phyloP scores from a whole-genome alignment of 2,888 invertebrate species.

The Hedya salicella region DNA sequence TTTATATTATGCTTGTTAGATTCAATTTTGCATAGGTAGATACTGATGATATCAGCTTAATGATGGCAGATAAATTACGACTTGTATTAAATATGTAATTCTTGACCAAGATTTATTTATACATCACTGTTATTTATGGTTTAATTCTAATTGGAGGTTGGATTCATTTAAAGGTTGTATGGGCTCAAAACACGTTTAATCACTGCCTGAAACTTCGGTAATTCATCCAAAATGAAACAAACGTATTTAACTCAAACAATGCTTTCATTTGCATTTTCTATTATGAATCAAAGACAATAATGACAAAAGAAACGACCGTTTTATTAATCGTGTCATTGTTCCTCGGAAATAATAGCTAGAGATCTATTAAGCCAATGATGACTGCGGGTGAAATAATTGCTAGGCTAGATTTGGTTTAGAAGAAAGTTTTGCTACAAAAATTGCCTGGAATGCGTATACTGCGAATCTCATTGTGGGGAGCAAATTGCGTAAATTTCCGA shows the following conservation, averaged over 20 bases:
- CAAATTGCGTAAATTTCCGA: not conserved
- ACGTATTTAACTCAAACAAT: constrained; percentile 48
- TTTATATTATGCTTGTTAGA: no score
- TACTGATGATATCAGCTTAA: no score
- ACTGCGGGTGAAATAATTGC: constrained; percentile 1
- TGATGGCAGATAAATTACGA: no score
- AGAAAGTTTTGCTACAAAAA: not conserved
- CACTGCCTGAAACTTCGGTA: constrained; percentile 41
- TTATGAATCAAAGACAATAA: constrained; percentile 54
- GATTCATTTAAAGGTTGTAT: not conserved
- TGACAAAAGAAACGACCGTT: constrained; percentile 47
- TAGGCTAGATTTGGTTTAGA: constrained; percentile 8
- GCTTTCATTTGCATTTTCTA: constrained; percentile 55
- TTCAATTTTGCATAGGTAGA: no score
- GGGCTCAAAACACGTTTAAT: constrained; percentile 22
- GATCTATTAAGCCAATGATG: constrained; percentile 28
- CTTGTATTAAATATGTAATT: no score
- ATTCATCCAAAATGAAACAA: constrained; percentile 51
- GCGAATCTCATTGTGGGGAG: not conserved
- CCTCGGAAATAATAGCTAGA: constrained; percentile 22
- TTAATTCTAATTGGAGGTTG: not conserved
- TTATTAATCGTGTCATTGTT: constrained; percentile 42
- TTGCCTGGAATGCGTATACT: not conserved
- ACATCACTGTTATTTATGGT: not conserved
- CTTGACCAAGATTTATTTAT: no score